Conservation (phyloP, 2,797 vertebrate genomes). For the Artibeus lituratus region DNA sequence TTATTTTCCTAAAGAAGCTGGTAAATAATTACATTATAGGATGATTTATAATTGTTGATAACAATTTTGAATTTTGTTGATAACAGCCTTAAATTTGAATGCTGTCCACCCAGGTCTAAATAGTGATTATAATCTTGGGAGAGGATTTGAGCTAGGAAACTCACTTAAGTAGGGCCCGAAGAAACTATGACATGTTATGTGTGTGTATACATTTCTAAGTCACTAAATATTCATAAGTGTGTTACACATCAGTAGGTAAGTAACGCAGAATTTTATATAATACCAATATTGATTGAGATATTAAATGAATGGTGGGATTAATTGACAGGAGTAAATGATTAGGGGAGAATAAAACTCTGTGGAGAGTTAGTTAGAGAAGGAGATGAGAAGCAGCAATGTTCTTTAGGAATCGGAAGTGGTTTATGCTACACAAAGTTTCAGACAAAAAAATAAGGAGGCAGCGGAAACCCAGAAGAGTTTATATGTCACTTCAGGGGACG, state of each 20-base stretch:
- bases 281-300: neutral
- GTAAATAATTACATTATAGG: neutral
- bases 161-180: rapidly evolving
- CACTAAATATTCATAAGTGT: neutral
- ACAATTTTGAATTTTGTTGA: no score
- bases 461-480: neutral
- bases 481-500: neutral
- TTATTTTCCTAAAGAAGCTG: neutral
- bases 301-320: neutral
- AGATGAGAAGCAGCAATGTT: neutral
- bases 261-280: neutral
- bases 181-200: neutral
- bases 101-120: neutral
- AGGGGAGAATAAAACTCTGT: neutral
- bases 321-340: neutral
- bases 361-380: neutral
- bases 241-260: neutral
- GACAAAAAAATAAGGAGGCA: neutral
- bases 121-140: neutral
- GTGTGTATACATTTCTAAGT: neutral
- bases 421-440: neutral
- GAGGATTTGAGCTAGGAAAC: neutral
- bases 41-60: neutral
- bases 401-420: neutral
- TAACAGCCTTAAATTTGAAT: neutral